Base-by-base conservation (phyloP, 2,797 vertebrate species). In the Gadopsis marmoratus region DNA sequence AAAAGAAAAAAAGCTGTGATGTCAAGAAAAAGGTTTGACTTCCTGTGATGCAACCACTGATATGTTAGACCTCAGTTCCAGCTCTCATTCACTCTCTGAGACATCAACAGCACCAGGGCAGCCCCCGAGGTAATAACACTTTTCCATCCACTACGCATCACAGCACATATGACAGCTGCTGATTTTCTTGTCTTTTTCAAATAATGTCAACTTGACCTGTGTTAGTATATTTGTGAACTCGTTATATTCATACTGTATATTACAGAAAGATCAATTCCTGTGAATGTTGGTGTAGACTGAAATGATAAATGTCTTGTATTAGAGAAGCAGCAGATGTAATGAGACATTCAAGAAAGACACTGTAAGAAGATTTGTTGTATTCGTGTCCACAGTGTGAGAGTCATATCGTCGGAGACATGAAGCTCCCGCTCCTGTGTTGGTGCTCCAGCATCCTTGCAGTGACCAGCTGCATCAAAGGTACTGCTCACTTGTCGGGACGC, bases 1-100 rank as follows among this genome's bases (percentile, higher is more conserved):
- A 58, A 69, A 69, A 10, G 12, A 23, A 29, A 68, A 73, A 61
- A 78, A 79, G 53, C 4, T 6, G 4, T 78, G 77, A 85, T 50
- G 39, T 54, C 2, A 54, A 11, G 10, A 10, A 37, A 48, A 39
- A 26, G 31, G 1, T 29, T 21, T 61, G 37, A 86, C 86, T 85
- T 91, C 91, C 90, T 90, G 86, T 71, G 60, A 74, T 71, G 33
- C 17, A 41, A 54, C 19, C 8, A 14, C 4, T 78, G 85, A 86
- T 87, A 74, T 81, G 53, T 58, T 50, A 48, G 81, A 76, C 77
- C 78, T 81, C 76, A 78, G 59, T 35, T 73, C 62, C 31, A 50
- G 23, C 11, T 58, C 29, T 90, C 81, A 83, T 82, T 92, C 80
- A 89, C 35, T 55, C 41, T 29, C 51, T 31, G 78, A 87, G 68